These are phyloP conservation scores for Zaprionus africanus DNA, from an alignment of 1,140 invertebrate genomes.

Conservation along the genomic window DNA sequence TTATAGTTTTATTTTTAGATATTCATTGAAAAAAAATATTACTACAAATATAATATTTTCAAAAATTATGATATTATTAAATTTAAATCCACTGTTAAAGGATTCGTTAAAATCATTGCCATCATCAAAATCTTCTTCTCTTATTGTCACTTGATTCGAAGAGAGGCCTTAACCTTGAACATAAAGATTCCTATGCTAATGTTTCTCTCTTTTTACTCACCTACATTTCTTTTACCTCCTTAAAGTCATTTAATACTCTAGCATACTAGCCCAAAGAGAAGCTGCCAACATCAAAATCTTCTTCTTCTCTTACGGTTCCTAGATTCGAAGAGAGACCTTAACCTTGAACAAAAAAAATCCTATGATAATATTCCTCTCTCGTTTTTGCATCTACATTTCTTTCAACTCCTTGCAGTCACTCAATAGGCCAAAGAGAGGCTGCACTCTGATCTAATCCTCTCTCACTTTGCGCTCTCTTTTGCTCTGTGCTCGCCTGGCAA, in stretches of 20 bases:
- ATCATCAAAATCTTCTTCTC: no score
- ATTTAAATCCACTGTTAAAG: no score
- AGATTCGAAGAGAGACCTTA: no score
- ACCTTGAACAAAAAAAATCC: background rate
- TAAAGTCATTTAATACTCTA: background rate
- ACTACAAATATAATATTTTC: no score
- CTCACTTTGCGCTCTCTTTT: conserved; percentile 1
- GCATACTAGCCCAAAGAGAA: background rate
- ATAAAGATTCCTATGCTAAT: background rate
- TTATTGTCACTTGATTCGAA: no score
- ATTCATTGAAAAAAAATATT: no score
- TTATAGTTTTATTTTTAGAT: background rate
- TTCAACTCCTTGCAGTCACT: background rate
- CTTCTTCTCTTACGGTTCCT: no score
- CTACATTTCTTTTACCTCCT: background rate
- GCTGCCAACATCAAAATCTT: background rate
- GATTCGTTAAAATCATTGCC: no score
- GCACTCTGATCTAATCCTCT: background rate
- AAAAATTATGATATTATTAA: no score
- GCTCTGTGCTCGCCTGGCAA: background rate
- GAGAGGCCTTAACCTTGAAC: no score
- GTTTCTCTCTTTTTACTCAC: background rate
- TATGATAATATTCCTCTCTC: background rate
- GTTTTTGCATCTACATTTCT: background rate
- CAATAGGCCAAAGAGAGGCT: background rate